Evolutionary conservation across 2,113 vertebrate genomes (phyloP), one percentile per base, ranked within the genome.

Genomic region (Muntiacus reevesi): DNA sequence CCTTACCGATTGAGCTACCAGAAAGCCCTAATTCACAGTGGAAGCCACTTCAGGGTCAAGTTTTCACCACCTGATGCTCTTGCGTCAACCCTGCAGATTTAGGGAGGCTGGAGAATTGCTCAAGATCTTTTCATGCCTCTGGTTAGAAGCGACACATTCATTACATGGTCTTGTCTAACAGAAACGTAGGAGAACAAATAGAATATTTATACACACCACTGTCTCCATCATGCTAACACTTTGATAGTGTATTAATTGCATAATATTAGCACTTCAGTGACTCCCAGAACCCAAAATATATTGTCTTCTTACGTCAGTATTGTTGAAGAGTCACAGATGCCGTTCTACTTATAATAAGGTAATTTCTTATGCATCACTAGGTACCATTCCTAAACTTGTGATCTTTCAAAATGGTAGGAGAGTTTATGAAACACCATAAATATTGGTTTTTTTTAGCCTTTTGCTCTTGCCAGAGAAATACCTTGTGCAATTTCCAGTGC

Each of bases 381-480:
- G 76, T 78, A 79, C 16, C 57, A 91, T 33, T 91, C 27, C 60
- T 78, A 64, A 86, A 74, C 28, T 82, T 91, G 9, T 55, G 82
- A 78, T 93, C 60, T 88, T 88, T 97, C 55, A 36, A 89, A 97
- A 95, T 45, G 10, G 27, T 30, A 36, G 27, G 47, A 52, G 57
- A 87, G 45, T 86, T 78, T 94, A 64, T 95, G 15, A 92, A 97
- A 54, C 28, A 76, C 19, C 52, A 25, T 82, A 93, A 59, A 74
- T 87, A 27, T 57, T 59, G 21, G 21, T 27, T 23, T 52, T 71
- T 33, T 89, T 60, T 85, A 50, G 3, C 47, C 40, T 74, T 19
- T 84, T 74, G 67, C 40, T 71, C 19, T 94, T 94, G 50, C 74
- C 62, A 81, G 87, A 76, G 47, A 97, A 94, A 93, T 43, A 87